Evolutionary conservation across 2,888 invertebrate genomes (phyloP).

Genomic region (Drosophila anomelani): DNA sequence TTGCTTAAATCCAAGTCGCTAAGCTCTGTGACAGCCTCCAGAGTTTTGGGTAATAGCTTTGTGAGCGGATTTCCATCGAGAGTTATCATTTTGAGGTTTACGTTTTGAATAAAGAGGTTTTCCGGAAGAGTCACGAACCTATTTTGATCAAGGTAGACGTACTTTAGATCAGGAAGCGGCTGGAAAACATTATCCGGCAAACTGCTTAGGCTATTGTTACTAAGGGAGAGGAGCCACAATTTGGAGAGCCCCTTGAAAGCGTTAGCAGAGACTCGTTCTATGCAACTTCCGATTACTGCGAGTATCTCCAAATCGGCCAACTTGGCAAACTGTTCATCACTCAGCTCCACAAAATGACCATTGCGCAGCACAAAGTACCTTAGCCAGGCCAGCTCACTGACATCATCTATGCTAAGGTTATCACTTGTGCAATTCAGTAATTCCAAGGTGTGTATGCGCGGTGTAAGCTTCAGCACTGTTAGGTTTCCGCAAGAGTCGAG

Average conservation of each 20-base stretch:
- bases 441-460: background rate
- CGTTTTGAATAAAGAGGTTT: background rate
- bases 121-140: background rate
- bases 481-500: background rate
- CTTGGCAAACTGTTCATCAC: background rate
- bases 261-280: background rate
- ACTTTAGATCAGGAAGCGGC: background rate
- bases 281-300: background rate
- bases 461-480: background rate
- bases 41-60: background rate
- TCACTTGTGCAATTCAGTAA: background rate
- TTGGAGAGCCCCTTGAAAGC: background rate
- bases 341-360: background rate
- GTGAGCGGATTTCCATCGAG: background rate
- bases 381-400: background rate
- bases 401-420: background rate
- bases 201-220: background rate
- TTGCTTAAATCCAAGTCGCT: background rate
- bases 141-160: background rate
- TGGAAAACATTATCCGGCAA: conserved; percentile 1
- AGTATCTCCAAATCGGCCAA: background rate
- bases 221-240: background rate
- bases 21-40: background rate
- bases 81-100: background rate
- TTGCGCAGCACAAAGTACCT: background rate